Evolutionary conservation across 2,888 invertebrate species (phyloP), one percentile per base, ranked within the genome.

Genomic region (Sinodicranocentrus sp.): DNA sequence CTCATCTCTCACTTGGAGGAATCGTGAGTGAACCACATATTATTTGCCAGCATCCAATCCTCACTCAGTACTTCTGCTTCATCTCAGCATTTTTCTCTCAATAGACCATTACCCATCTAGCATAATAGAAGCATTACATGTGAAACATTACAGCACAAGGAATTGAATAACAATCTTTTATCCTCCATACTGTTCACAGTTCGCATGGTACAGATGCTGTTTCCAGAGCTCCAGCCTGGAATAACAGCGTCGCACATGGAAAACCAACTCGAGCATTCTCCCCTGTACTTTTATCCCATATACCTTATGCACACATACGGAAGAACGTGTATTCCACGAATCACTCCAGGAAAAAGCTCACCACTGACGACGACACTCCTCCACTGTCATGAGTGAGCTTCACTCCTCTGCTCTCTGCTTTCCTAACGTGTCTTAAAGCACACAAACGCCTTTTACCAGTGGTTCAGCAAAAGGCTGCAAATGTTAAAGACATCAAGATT

Each of bases 361-460:
- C n/a, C n/a, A n/a, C n/a, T n/a, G 39, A 39, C 13, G 39, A 5
- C 13, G 39, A 39, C 39, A 39, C 39, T 39, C 39, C 5, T 13
- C 5, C 39, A 39, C 13, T 39, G 5, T 39, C 39, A 39, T 39
- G 39, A 13, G 13, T 8, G 39, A 39, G 39, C n/a, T n/a, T n/a
- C n/a, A n/a, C n/a, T n/a, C n/a, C n/a, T n/a, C 44, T 67, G 67
- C 67, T 67, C n/a, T 67, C 67, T 67, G 67, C 44, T 44, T 25
- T 67, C 33, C 28, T 63, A 63, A 63, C 63, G 33, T 63, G 28
- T 61, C n/a, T n/a, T n/a, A n/a, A n/a, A 52, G 52, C 13, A 52
- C 5, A 17, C n/a, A 3, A 52, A n/a, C 13, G 52, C n/a, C 52
- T 52, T 39, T 39, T 39, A 39, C 39, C 39, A 39, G 39, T 8